Evolutionary conservation across 2,113 vertebrate species (phyloP).

Genomic region (rat (Rattus norvegicus)): DNA sequence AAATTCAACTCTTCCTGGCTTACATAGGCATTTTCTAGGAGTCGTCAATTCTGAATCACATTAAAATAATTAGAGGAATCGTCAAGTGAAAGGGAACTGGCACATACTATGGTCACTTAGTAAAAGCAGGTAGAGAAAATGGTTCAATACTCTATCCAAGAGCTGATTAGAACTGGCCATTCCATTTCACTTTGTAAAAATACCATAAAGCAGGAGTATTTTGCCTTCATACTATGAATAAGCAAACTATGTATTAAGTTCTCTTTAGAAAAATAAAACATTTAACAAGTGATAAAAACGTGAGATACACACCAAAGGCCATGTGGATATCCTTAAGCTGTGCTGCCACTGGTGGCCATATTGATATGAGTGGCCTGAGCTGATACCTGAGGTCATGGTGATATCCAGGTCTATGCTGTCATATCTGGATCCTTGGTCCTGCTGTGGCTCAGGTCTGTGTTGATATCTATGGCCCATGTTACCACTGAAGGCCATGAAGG

Average conservation of each 20-base stretch:
- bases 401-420: neutral
- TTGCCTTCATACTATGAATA: neutral
- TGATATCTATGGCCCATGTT: neutral
- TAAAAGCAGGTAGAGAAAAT: conserved; percentile 12
- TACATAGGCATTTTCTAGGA: neutral
- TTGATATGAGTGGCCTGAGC: neutral
- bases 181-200: conserved; percentile 8
- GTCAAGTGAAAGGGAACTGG: neutral
- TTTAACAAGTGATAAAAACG: neutral
- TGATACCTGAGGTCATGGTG: neutral
- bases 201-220: neutral
- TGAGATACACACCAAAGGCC: neutral
- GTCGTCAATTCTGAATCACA: neutral
- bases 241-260: neutral
- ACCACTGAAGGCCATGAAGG: neutral
- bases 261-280: conserved; percentile 23
- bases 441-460: neutral
- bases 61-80: neutral
- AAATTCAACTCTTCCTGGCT: neutral
- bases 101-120: neutral
- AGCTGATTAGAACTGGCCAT: neutral
- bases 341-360: neutral
- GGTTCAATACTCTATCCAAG: neutral
- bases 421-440: neutral
- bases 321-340: neutral